phyloP scores from a whole-genome alignment of 2,113 vertebrate species.

The Rhinichthys klamathensis region DNA sequence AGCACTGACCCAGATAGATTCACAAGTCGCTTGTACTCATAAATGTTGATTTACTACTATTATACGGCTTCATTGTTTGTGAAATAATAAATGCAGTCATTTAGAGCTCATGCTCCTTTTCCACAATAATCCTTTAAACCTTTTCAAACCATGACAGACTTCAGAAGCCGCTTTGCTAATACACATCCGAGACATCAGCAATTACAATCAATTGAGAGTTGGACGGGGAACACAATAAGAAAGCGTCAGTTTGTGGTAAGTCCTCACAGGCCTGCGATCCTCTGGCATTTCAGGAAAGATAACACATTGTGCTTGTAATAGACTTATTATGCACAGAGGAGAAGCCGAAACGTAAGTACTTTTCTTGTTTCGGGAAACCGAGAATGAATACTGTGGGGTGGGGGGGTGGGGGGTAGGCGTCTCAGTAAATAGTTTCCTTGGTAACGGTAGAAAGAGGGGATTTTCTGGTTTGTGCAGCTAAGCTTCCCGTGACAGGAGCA shows the following conservation, averaged over 20 bases:
- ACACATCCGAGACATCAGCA: constrained; percentile 4
- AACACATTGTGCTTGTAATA: constrained; percentile 28
- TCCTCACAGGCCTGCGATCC: neutral
- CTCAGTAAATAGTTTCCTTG: constrained; percentile 63
- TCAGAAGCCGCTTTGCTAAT: constrained; percentile 24
- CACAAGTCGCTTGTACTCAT: constrained; percentile 39
- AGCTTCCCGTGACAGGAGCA: constrained; percentile 47
- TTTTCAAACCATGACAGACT: constrained; percentile 26
- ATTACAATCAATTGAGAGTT: constrained; percentile 33
- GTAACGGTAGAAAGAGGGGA: constrained; percentile 57
- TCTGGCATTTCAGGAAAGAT: constrained; percentile 9
- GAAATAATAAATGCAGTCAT: constrained; percentile 39
- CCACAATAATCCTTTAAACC: constrained; percentile 22
- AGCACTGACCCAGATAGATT: constrained; percentile 43
- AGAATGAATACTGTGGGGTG: constrained; percentile 30
- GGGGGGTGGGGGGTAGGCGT: neutral
- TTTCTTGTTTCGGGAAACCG: constrained; percentile 21
- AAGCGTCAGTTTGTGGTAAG: neutral
- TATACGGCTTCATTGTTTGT: constrained; percentile 36
- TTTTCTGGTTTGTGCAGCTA: constrained; percentile 58
- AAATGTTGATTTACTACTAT: constrained; percentile 35
- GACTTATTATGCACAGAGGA: constrained; percentile 4
- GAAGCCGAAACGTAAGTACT: constrained; percentile 23
- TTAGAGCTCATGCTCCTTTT: constrained; percentile 5
- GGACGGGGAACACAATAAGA: constrained; percentile 11